phyloP scores from a whole-genome alignment of 2,113 vertebrate species.

The Sterrhoptilus dennistouni region DNA sequence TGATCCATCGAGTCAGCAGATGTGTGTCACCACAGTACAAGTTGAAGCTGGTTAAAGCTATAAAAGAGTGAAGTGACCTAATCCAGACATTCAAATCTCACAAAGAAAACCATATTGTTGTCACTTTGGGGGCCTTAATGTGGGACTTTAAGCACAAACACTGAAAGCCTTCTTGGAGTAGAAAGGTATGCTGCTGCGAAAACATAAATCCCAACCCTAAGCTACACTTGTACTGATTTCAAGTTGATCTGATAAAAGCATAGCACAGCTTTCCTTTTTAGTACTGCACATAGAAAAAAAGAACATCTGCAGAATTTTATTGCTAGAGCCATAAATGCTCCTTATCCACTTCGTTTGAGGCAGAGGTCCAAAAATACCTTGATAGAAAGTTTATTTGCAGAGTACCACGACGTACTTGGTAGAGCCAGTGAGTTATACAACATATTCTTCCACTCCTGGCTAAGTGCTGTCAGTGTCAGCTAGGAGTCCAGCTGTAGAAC shows the following conservation, averaged over 20 bases:
- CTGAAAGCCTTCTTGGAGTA: constrained; percentile 19
- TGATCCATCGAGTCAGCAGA: constrained; percentile 88
- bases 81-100: constrained; percentile 78
- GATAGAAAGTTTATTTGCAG: constrained; percentile 68
- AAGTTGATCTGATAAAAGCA: constrained; percentile 54
- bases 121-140: constrained; percentile 60
- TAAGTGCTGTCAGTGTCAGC: constrained; percentile 45
- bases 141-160: constrained; percentile 57
- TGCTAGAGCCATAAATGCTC: constrained; percentile 60
- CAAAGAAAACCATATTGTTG: constrained; percentile 68
- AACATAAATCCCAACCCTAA: constrained; percentile 24
- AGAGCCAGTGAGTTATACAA: constrained; percentile 67
- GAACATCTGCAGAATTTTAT: constrained; percentile 65
- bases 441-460: constrained; percentile 67
- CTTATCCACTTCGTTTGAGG: constrained; percentile 68
- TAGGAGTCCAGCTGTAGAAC: background rate
- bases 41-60: constrained; percentile 88
- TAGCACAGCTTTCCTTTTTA: constrained; percentile 56
- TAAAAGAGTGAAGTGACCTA: constrained; percentile 85
- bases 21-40: constrained; percentile 92
- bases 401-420: constrained; percentile 74
- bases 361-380: constrained; percentile 72
- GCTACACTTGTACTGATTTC: constrained; percentile 28
- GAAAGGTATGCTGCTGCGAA: background rate
- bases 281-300: background rate